These are phyloP conservation scores for Maniola hyperantus DNA, from an alignment of 2,888 invertebrate species.

Conservation along the genomic window DNA sequence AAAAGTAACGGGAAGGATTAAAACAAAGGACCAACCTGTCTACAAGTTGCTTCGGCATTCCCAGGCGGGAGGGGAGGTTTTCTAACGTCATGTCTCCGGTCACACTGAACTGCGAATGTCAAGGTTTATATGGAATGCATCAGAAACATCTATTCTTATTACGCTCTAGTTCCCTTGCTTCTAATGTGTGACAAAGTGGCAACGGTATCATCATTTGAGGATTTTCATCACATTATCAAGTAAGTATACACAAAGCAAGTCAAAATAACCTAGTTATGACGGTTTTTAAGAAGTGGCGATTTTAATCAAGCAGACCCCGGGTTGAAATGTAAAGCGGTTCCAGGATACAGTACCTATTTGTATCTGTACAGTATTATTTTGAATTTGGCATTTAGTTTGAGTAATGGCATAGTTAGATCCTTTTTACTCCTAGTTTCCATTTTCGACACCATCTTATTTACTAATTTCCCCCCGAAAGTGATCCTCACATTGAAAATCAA, in stretches of 20 bases:
- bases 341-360: too few relatives aligned
- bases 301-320: neutral
- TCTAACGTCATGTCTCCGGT: constrained; percentile 61
- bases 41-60: constrained; percentile 60
- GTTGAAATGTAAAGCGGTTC: neutral
- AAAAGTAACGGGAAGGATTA: neutral
- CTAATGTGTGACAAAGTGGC: constrained; percentile 50
- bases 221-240: constrained; percentile 36
- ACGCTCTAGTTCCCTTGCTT: constrained; percentile 61
- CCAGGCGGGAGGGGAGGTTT: constrained; percentile 65
- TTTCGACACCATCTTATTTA: too few relatives aligned
- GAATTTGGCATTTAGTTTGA: too few relatives aligned
- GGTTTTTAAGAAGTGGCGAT: neutral
- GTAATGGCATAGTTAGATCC: too few relatives aligned
- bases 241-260: neutral
- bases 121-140: constrained; percentile 54
- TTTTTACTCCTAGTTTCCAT: too few relatives aligned
- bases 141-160: constrained; percentile 45
- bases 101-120: constrained; percentile 57
- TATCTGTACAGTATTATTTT: too few relatives aligned
- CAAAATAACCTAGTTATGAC: neutral
- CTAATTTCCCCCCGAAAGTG: too few relatives aligned
- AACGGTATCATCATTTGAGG: constrained; percentile 56
- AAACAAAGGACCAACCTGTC: constrained; percentile 60
- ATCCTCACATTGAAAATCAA: too few relatives aligned